Percentiles rank a stretch among this genome's conserved stretches.
phyloP scores from a whole-genome alignment of 1,140 invertebrate species.

The Scaptomyza montana region DNA sequence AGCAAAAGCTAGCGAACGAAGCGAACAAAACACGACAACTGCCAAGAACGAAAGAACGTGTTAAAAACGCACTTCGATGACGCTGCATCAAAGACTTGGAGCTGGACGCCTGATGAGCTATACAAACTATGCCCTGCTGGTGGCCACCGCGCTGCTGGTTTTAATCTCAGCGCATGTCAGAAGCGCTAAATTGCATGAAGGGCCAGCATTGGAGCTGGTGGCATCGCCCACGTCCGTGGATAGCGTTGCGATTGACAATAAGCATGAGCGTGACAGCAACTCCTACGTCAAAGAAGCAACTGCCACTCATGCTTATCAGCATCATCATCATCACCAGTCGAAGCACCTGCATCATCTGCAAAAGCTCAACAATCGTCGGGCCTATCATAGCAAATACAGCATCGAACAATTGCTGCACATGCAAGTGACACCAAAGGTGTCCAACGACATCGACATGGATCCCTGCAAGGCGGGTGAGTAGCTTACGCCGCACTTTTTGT shows the following conservation, averaged over 20 bases:
- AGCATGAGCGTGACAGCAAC: constrained; percentile 14
- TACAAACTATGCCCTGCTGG: constrained; percentile 67
- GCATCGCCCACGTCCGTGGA: constrained; percentile 20
- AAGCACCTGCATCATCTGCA: constrained; percentile 34
- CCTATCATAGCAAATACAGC: constrained; percentile 85
- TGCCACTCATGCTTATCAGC: constrained; percentile 7
- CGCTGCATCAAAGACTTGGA: constrained; percentile 19
- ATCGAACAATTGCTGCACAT: constrained; percentile 88
- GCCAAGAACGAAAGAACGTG: constrained; percentile 26
- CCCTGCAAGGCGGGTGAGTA: constrained; percentile 93
- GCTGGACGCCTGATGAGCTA: constrained; percentile 47
- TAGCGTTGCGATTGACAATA: constrained; percentile 32
- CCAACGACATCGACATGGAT: constrained; percentile 91
- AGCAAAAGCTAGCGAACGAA: constrained; percentile 15
- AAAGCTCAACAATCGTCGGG: constrained; percentile 37
- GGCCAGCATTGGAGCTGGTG: background rate
- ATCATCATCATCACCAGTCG: constrained; percentile 16
- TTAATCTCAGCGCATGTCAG: constrained; percentile 75
- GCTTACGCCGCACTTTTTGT: background rate
- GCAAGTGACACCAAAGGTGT: constrained; percentile 88
- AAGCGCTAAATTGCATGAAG: constrained; percentile 64
- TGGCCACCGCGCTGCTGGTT: constrained; percentile 63
- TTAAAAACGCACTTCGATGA: constrained; percentile 38
- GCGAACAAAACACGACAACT: constrained; percentile 19
- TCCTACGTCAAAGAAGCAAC: background rate